These are phyloP conservation scores for Alitta virens DNA, from an alignment of 2,888 invertebrate species.

Conservation along the genomic window DNA sequence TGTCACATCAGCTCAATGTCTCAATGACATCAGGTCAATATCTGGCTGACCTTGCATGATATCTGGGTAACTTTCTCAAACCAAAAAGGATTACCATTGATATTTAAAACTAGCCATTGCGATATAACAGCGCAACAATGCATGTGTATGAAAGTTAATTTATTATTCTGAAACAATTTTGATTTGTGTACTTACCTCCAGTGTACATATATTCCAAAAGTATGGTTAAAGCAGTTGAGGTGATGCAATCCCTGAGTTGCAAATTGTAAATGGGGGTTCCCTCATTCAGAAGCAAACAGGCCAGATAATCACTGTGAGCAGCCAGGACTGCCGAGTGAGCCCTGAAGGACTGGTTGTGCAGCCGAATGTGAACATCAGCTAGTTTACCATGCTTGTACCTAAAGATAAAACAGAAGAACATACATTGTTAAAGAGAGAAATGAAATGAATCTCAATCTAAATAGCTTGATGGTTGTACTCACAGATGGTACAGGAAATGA, in stretches of 20 bases:
- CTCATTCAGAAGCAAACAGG: not conserved
- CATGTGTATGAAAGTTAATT: not conserved
- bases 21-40: too few relatives aligned
- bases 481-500: too few relatives aligned
- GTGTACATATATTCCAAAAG: not conserved
- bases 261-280: not conserved
- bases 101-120: too few relatives aligned
- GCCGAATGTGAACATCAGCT: not conserved
- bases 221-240: not conserved
- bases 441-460: too few relatives aligned
- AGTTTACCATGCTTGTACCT: not conserved
- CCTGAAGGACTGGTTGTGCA: not conserved
- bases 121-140: too few relatives aligned
- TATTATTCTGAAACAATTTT: not conserved
- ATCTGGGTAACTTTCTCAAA: too few relatives aligned
- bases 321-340: not conserved
- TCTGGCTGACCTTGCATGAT: too few relatives aligned
- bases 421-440: too few relatives aligned
- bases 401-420: not conserved
- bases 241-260: not conserved
- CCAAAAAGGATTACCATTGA: too few relatives aligned
- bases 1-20: too few relatives aligned
- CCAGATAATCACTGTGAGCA: constrained; percentile 1
- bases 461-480: too few relatives aligned
- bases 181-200: not conserved